Evolutionary conservation across 2,113 vertebrate species (phyloP).

Genomic region (Glaucomys volans): DNA sequence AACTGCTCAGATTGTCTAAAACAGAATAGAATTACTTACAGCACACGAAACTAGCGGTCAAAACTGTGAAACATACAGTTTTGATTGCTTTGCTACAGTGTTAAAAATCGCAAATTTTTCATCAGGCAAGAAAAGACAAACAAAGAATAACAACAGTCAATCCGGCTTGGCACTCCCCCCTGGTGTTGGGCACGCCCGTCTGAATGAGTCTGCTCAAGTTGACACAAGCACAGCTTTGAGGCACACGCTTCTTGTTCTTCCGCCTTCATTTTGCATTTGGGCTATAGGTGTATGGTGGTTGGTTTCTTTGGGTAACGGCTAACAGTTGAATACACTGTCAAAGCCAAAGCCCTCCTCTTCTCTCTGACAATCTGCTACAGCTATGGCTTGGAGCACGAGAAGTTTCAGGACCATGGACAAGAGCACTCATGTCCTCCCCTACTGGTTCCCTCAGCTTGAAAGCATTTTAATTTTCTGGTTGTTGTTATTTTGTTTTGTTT

Average conservation of each 20-base stretch:
- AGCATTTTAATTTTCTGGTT: neutral
- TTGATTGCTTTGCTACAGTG: conserved; percentile 63
- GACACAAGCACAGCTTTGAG: conserved; percentile 46
- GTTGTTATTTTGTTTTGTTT: too few species aligned
- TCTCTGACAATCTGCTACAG: neutral
- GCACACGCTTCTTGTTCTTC: conserved; percentile 45
- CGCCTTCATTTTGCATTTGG: conserved; percentile 42
- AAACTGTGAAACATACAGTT: conserved; percentile 61
- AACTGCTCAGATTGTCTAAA: conserved; percentile 64
- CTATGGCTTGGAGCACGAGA: neutral
- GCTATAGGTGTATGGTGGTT: neutral
- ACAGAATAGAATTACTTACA: conserved; percentile 62
- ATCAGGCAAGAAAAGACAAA: conserved; percentile 70
- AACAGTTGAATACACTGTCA: conserved; percentile 54
- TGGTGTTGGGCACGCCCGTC: neutral
- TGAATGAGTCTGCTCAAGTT: conserved; percentile 45
- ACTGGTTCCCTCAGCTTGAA: too few species aligned
- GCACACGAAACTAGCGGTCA: conserved; percentile 65
- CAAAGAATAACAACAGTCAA: conserved; percentile 27
- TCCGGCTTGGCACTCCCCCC: neutral
- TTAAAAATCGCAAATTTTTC: conserved; percentile 71
- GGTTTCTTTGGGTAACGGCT: conserved; percentile 63
- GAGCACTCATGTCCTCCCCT: fast-evolving
- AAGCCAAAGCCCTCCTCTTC: conserved; percentile 41
- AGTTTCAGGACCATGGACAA: conserved; percentile 78